Evolutionary conservation across 2,113 vertebrate genomes (phyloP).

Genomic region (Herpetotheres cachinnans): DNA sequence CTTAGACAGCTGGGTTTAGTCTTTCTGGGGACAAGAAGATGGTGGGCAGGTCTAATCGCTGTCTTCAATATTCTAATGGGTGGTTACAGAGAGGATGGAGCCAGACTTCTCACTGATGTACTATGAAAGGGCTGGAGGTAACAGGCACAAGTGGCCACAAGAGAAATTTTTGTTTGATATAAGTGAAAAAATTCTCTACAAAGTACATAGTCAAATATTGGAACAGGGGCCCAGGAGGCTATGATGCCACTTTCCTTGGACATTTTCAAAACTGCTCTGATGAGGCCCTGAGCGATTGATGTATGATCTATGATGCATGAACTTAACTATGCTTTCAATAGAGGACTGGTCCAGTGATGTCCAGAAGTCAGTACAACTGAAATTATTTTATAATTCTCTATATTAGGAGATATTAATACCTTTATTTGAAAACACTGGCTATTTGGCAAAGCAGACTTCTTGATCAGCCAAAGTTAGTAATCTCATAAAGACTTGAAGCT

Average conservation of each 20-base stretch:
- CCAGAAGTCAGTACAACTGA: not conserved
- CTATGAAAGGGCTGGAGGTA: not conserved
- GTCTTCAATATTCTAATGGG: not conserved
- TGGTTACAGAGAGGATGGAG: not conserved
- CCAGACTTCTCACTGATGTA: accelerated
- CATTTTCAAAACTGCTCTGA: not conserved
- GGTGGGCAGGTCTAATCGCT: not conserved
- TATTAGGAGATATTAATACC: not conserved
- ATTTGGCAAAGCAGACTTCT: not conserved
- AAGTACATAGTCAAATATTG: not conserved
- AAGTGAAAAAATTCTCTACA: not conserved
- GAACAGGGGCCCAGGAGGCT: not conserved
- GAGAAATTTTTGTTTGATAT: not conserved
- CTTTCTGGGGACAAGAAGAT: not conserved
- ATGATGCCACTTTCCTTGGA: not conserved
- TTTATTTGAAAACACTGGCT: not conserved
- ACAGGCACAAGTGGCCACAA: not conserved
- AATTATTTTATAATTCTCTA: not conserved
- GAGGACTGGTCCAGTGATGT: not conserved
- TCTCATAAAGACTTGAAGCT: not conserved
- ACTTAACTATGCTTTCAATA: not conserved
- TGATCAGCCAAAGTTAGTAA: not conserved
- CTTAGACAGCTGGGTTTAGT: not conserved
- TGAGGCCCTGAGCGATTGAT: not conserved
- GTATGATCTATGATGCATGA: not conserved